Evolutionary conservation across 2,888 invertebrate genomes (phyloP), one percentile per base, ranked within the genome.

Genomic region (Platycnemis pennipes): DNA sequence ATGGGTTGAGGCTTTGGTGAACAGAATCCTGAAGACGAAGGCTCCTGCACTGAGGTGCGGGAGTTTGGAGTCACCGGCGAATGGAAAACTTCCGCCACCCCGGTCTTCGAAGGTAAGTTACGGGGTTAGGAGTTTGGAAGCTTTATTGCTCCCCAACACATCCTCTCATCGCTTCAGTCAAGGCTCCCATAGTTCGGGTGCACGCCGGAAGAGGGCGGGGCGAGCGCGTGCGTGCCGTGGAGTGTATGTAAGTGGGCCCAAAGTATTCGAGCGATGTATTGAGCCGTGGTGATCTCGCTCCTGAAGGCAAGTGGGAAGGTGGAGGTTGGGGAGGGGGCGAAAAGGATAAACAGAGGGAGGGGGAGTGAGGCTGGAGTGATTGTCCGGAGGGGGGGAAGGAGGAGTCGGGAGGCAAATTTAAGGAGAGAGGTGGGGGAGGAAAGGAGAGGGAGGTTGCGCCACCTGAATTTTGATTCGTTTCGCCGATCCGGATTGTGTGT

Each of bases 71-170:
- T 63, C 19, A 7, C 26, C 1, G 77, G 37, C 13, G 77, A 37
- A 77, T 77, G 77, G 77, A 77, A 77, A 37, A 77, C 31, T 11
- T 37, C 77, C 37, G 1, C 77, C 37, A 26, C 44, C 44, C 19
- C 91, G 37, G 26, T 26, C 91, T 63, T 44, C 37, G 91, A 69
- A 56, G 91, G 91, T 91, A 91, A 91, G 91, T 91, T 91, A 91
- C 91, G 44, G 63, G 44, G 63, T 91, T 69, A 91, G 56, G 91
- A 91, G 91, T 91, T 63, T 91, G 91, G 44, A 63, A 91, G 91
- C 91, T 91, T 91, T 91, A n/a, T n/a, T n/a, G n/a, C n/a, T n/a
- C n/a, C n/a, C n/a, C n/a, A n/a, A n/a, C n/a, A n/a, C n/a, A n/a
- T n/a, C n/a, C n/a, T n/a, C n/a, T n/a, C n/a, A n/a, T n/a, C n/a